Conservation (phyloP, 2,113 vertebrate species). For the Pimephales promelas region DNA sequence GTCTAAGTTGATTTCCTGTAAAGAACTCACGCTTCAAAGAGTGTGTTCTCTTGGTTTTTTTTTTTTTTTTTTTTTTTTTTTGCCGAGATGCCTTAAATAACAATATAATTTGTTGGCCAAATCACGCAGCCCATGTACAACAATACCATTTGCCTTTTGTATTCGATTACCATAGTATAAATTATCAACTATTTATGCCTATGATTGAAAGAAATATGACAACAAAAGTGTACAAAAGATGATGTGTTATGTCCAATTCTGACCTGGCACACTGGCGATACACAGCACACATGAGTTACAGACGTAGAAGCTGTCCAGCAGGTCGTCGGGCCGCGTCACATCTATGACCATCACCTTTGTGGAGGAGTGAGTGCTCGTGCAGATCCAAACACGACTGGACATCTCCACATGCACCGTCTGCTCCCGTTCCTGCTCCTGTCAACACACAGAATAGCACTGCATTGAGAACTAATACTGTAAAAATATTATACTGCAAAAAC, state of each 20-base stretch:
- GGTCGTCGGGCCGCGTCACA: slow-evolving; percentile 88
- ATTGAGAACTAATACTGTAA: background rate
- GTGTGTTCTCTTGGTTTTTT: background rate
- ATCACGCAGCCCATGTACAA: background rate
- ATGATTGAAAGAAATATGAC: background rate
- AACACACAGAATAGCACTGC: slow-evolving; percentile 1
- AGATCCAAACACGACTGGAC: slow-evolving; percentile 93
- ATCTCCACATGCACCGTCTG: slow-evolving; percentile 80
- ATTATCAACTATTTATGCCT: background rate
- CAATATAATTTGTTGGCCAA: background rate
- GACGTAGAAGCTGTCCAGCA: slow-evolving; percentile 95
- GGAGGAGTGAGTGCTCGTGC: slow-evolving; percentile 92
- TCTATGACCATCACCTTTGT: slow-evolving; percentile 97
- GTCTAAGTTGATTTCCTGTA: background rate
- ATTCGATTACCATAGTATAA: background rate
- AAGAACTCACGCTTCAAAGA: background rate
- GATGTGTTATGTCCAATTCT: background rate
- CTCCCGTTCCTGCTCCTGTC: slow-evolving; percentile 78
- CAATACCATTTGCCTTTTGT: background rate
- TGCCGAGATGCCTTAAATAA: background rate
- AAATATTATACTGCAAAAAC: too few relatives aligned
- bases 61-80: background rate
- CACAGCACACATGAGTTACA: slow-evolving; percentile 96
- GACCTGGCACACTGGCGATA: slow-evolving; percentile 94
- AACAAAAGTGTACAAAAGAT: background rate